phyloP scores from a whole-genome alignment of 2,888 invertebrate genomes.

The Ctenicera cuprea region DNA sequence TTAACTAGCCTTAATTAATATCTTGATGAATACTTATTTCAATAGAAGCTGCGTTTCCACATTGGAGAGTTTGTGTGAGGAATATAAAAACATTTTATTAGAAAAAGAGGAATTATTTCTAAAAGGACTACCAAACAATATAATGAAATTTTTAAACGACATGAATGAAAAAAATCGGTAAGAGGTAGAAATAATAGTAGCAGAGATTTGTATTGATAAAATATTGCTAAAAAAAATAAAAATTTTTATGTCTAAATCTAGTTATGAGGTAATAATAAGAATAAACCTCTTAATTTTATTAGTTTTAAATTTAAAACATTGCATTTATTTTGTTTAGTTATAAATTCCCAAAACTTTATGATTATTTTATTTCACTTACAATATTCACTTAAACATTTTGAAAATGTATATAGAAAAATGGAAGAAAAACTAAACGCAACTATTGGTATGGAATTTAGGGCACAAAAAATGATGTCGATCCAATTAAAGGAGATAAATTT shows the following conservation, averaged over 20 bases:
- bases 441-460: conserved; percentile 19
- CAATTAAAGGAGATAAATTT: conserved; percentile 5
- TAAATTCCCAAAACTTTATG: too few species aligned
- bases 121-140: not conserved
- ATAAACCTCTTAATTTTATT: too few species aligned
- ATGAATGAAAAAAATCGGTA: conserved; percentile 7
- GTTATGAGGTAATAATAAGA: too few species aligned
- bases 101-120: not conserved
- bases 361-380: too few species aligned
- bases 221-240: too few species aligned
- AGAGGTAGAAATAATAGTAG: not conserved
- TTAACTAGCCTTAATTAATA: not conserved
- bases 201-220: too few species aligned
- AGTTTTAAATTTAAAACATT: too few species aligned
- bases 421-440: conserved; percentile 11
- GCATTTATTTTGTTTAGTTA: too few species aligned
- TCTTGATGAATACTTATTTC: not conserved
- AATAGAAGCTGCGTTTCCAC: not conserved
- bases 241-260: too few species aligned
- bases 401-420: not conserved
- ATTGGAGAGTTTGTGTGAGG: not conserved
- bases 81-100: not conserved
- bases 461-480: conserved; percentile 19
- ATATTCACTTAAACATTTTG: too few species aligned
- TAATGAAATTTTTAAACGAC: conserved; percentile 4